These are phyloP conservation scores for Epicauta chinensis DNA, from an alignment of 1,140 invertebrate species.

Conservation along the genomic window DNA sequence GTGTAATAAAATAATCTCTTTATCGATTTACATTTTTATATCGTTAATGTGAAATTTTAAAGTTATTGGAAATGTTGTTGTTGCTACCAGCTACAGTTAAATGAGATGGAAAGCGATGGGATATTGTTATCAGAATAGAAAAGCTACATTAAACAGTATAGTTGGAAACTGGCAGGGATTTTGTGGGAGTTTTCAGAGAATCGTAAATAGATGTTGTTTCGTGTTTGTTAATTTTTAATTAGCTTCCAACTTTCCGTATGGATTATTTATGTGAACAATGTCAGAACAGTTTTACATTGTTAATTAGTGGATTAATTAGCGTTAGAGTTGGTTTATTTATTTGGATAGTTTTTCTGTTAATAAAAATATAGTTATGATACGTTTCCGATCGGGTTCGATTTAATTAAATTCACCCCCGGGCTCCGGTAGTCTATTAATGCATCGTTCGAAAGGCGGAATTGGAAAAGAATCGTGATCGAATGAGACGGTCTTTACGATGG, in stretches of 20 bases:
- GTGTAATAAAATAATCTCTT: too few relatives aligned
- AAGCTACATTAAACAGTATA: not conserved
- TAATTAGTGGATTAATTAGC: not conserved
- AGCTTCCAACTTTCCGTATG: too few relatives aligned
- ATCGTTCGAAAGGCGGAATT: conserved; percentile 5
- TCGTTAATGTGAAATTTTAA: too few relatives aligned
- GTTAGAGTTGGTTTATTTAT: not conserved
- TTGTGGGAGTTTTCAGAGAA: not conserved
- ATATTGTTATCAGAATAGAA: conserved; percentile 3
- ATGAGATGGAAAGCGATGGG: conserved; percentile 11
- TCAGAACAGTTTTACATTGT: too few relatives aligned
- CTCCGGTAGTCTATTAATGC: conserved; percentile 17
- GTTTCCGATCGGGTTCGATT: not conserved
- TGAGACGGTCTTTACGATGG: not conserved
- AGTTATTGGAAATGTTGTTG: too few relatives aligned
- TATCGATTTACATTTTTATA: too few relatives aligned
- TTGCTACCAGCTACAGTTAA: not conserved
- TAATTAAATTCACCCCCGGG: conserved; percentile 13
- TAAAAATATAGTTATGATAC: not conserved
- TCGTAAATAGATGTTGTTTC: too few relatives aligned
- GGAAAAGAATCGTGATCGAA: conserved; percentile 7
- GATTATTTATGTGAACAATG: too few relatives aligned
- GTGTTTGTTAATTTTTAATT: too few relatives aligned
- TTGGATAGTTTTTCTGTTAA: not conserved
- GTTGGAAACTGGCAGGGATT: not conserved